A percentile compares a stretch with the other conserved stretches of the same genome.
Evolutionary conservation across 2,888 invertebrate genomes (phyloP).

Genomic region (Tipula helvola): DNA sequence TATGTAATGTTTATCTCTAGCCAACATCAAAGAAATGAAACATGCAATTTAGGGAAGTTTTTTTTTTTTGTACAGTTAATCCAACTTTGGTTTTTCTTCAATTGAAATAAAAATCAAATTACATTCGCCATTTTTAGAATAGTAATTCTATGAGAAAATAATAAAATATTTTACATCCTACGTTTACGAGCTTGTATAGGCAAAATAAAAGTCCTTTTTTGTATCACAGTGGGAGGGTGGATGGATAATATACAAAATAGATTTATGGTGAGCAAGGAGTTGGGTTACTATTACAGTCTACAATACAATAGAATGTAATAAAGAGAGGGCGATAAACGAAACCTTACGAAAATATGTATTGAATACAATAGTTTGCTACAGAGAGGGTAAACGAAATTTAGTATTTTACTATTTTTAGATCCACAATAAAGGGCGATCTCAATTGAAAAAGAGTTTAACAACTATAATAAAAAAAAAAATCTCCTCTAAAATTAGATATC

Average conservation of each 20-base stretch:
- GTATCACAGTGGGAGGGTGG: not conserved
- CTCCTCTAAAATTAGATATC: not conserved
- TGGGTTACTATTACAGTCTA: not conserved
- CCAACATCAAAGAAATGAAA: not conserved
- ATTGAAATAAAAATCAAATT: not conserved
- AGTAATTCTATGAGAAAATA: not conserved
- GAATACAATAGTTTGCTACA: not conserved
- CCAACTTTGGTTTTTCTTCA: not conserved
- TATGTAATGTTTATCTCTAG: not conserved
- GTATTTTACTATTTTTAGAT: not conserved
- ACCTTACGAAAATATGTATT: not conserved
- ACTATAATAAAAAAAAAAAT: not conserved
- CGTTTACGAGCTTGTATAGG: not conserved
- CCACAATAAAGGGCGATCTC: not conserved
- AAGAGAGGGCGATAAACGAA: not conserved
- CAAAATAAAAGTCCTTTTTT: not conserved
- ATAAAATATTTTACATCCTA: not conserved
- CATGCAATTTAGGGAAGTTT: not conserved
- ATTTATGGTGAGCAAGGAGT: not conserved
- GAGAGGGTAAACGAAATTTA: no score
- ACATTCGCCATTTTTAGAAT: not conserved
- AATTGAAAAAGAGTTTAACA: not conserved
- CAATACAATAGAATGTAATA: not conserved
- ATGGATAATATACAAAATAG: not conserved
- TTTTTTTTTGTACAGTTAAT: not conserved